These are phyloP conservation scores for Linhomoeus sp. DNA, from an alignment of 2,888 invertebrate genomes.

Conservation along the genomic window DNA sequence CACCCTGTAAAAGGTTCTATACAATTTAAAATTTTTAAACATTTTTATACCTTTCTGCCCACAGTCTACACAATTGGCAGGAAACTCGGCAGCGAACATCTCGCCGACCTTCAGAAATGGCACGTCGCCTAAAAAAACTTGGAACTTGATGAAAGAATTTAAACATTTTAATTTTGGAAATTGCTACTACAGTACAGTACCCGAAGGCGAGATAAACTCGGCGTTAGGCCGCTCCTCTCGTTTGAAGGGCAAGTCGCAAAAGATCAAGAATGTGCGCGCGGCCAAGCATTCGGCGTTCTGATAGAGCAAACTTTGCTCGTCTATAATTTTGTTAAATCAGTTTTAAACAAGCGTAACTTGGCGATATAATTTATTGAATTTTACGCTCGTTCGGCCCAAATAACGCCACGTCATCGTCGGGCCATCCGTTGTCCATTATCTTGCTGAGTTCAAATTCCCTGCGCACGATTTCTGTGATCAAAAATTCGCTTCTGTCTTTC, in stretches of 20 bases:
- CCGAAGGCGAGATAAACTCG: constrained; percentile 81
- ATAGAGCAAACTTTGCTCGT: constrained; percentile 74
- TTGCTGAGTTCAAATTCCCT: too few species aligned
- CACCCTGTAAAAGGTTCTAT: constrained; percentile 2
- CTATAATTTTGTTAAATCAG: too few species aligned
- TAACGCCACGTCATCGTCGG: constrained; percentile 65
- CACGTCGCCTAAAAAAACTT: constrained; percentile 52
- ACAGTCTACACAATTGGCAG: constrained; percentile 76
- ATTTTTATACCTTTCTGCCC: constrained; percentile 44
- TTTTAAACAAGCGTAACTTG: too few species aligned
- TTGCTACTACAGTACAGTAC: too few species aligned
- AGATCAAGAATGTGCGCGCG: constrained; percentile 74
- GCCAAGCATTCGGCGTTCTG: constrained; percentile 83
- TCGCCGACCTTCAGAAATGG: constrained; percentile 79
- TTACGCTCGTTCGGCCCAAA: constrained; percentile 60
- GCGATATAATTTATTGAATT: too few species aligned
- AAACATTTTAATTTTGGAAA: too few species aligned
- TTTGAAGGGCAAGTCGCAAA: constrained; percentile 63
- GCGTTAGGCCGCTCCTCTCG: constrained; percentile 70
- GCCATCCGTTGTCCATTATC: constrained; percentile 64
- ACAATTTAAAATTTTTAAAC: not conserved
- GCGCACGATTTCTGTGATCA: too few species aligned
- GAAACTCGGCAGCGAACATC: constrained; percentile 66
- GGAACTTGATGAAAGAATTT: too few species aligned
- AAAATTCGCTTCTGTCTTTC: too few species aligned